Conservation (phyloP, 2,888 invertebrate species). For the Marasmarcha lunaedactyla region DNA sequence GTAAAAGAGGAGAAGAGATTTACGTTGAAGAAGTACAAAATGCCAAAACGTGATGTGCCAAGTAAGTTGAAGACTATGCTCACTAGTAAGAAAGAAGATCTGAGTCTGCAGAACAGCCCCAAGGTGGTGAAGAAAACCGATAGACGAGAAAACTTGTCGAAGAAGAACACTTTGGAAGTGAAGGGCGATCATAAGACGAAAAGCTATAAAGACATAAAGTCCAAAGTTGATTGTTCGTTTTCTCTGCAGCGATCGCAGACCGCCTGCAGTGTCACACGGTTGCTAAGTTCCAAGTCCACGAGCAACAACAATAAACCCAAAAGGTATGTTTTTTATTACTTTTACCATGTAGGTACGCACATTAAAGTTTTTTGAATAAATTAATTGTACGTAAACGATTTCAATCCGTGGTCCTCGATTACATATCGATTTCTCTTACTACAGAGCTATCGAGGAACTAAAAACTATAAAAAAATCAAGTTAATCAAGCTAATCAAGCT, state of each 20-base stretch:
- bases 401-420: no score
- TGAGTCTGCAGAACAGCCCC: slow-evolving; percentile 69
- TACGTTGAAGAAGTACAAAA: slow-evolving; percentile 78
- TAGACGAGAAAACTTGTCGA: slow-evolving; percentile 76
- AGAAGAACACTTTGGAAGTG: slow-evolving; percentile 75
- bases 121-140: slow-evolving; percentile 72
- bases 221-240: slow-evolving; percentile 77
- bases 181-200: slow-evolving; percentile 79
- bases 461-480: no score
- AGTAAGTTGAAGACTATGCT: slow-evolving; percentile 83
- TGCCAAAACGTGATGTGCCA: slow-evolving; percentile 81
- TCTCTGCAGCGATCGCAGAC: slow-evolving; percentile 62
- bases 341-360: neutral
- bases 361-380: no score
- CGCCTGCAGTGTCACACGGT: slow-evolving; percentile 56
- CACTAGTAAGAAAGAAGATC: slow-evolving; percentile 64
- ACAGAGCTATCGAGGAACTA: no score
- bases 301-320: slow-evolving; percentile 56
- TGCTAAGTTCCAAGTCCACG: slow-evolving; percentile 55
- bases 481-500: no score
- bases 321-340: slow-evolving; percentile 35
- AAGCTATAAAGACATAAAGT: slow-evolving; percentile 88
- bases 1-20: slow-evolving; percentile 64
- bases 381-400: no score
- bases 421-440: no score